Percentiles rank a stretch among this genome's conserved stretches.
Conservation (phyloP, 2,888 invertebrate species). For the Galeopsomyia nigrocyanea region DNA sequence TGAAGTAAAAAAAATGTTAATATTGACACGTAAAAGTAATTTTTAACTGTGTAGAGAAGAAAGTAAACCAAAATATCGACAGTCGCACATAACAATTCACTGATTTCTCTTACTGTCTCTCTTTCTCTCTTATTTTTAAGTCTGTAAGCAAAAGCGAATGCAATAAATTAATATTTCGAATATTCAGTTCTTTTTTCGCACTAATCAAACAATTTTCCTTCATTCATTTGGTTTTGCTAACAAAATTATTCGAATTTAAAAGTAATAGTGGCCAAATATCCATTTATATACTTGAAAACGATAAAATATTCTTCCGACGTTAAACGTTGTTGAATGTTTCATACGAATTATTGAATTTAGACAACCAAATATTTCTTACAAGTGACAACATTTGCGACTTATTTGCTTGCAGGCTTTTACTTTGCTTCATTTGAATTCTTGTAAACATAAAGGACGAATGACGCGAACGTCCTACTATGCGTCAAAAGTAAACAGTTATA, state of each 20-base stretch:
- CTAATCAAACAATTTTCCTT: too few relatives aligned
- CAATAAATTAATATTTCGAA: slow-evolving; percentile 13
- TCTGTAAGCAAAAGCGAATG: slow-evolving; percentile 36
- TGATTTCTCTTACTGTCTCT: slow-evolving; percentile 25
- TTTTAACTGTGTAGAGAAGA: slow-evolving; percentile 36
- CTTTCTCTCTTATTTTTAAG: slow-evolving; percentile 40
- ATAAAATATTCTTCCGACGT: too few relatives aligned
- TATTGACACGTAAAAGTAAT: slow-evolving; percentile 26
- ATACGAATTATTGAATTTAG: too few relatives aligned
- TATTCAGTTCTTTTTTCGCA: too few relatives aligned
- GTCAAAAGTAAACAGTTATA: slow-evolving; percentile 4
- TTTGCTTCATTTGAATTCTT: slow-evolving; percentile 19
- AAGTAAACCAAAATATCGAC: slow-evolving; percentile 29
- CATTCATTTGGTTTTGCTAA: too few relatives aligned
- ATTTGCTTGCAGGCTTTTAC: slow-evolving; percentile 30
- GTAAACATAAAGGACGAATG: slow-evolving; percentile 17
- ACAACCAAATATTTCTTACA: neutral
- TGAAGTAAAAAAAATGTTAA: slow-evolving; percentile 20
- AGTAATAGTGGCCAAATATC: too few relatives aligned
- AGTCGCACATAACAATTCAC: slow-evolving; percentile 27
- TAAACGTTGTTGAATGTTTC: too few relatives aligned
- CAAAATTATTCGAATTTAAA: too few relatives aligned
- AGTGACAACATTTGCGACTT: slow-evolving; percentile 14
- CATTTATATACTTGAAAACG: too few relatives aligned
- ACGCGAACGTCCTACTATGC: slow-evolving; percentile 20